These are phyloP conservation scores for Porites lobata DNA, from an alignment of 92 coral and sea anemone species.

Conservation along the genomic window DNA sequence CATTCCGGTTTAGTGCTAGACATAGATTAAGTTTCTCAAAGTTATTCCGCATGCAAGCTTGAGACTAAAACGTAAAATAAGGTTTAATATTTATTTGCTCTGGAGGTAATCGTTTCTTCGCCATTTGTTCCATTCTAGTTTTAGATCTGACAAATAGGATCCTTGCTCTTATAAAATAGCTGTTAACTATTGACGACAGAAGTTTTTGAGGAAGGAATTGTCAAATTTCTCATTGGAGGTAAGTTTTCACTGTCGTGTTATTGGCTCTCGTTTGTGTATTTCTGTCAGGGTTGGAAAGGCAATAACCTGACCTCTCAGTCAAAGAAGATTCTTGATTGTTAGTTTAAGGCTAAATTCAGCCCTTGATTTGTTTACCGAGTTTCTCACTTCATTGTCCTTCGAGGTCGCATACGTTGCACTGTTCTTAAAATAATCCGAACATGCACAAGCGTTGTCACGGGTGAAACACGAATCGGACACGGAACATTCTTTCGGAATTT, in stretches of 20 bases:
- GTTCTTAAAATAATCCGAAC: background rate
- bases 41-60: background rate
- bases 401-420: background rate
- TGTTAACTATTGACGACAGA: background rate
- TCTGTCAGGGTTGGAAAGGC: background rate
- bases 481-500: background rate
- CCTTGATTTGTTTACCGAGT: slow-evolving; percentile 39
- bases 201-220: background rate
- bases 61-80: background rate
- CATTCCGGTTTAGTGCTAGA: slow-evolving; percentile 8
- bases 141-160: background rate
- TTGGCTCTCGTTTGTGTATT: background rate
- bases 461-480: background rate
- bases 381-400: background rate
- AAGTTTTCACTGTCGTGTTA: background rate
- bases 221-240: background rate
- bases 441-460: background rate
- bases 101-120: background rate
- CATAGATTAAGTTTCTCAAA: slow-evolving; percentile 15
- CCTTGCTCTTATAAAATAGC: background rate
- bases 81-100: background rate
- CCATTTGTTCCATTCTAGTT: background rate
- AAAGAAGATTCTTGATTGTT: slow-evolving; percentile 8
- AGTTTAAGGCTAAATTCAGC: slow-evolving; percentile 10
- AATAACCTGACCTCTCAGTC: slow-evolving; percentile 23